Conservation (phyloP, 2,888 invertebrate species). For the Polydesmus complanatus region DNA sequence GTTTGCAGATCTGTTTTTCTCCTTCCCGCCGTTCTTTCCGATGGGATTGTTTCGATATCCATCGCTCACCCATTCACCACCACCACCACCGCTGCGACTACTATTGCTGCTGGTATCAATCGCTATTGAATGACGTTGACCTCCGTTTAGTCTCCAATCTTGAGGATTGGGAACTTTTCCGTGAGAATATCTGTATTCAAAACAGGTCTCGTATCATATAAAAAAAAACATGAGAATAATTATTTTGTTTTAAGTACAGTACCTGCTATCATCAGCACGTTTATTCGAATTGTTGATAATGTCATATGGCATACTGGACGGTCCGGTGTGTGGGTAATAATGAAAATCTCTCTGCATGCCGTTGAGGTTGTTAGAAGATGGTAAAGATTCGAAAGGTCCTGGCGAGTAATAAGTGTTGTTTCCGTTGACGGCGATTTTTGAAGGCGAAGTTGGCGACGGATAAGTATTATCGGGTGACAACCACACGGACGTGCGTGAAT, state of each 20-base stretch:
- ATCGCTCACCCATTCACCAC: background rate
- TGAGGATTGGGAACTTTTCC: background rate
- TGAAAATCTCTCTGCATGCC: background rate
- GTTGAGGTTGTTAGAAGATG: background rate
- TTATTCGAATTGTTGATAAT: background rate
- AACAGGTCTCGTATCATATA: background rate
- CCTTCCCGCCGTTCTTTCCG: background rate
- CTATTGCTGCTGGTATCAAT: slow-evolving; percentile 4
- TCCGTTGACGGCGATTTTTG: background rate
- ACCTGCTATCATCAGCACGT: background rate
- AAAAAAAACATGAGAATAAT: background rate
- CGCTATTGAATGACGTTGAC: slow-evolving; percentile 15
- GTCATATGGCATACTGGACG: background rate
- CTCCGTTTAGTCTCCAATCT: slow-evolving; percentile 5
- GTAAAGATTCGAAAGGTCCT: background rate
- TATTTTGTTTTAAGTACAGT: background rate
- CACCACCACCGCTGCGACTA: background rate
- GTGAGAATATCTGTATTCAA: background rate
- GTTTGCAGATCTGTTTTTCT: background rate
- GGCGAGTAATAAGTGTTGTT: background rate
- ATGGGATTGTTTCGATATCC: background rate
- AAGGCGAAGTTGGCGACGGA: background rate
- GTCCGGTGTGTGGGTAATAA: background rate
- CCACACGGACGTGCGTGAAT: slow-evolving; percentile 7
- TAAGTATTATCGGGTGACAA: slow-evolving; percentile 1